Evolutionary conservation across 2,113 vertebrate genomes (phyloP), one percentile per base, ranked within the genome.

Genomic region (Ardeotis arabs): DNA sequence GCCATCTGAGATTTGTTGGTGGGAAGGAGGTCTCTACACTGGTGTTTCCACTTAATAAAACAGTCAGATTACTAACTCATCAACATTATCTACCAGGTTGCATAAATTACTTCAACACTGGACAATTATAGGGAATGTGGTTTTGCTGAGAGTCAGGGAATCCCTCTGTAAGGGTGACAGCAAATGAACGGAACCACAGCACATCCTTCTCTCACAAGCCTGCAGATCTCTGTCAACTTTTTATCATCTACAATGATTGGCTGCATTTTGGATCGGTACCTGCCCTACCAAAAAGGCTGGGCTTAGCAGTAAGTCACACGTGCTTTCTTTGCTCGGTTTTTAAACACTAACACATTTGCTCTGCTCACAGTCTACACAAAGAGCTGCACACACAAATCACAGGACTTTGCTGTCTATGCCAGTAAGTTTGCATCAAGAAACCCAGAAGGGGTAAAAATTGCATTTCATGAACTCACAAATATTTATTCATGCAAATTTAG

Each of bases 71-170:
- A 55, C 45, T 41, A 44, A 58, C 47, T 58, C n/a, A 16, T 31
- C 20, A 35, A 6, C 44, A 11, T 63, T 21, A 14, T 25, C 53
- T 47, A 37, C 52, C 59, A 37, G 29, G 29, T 39, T 59, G 49
- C 45, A 55, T 31, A 21, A 52, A 52, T 52, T 14, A 35, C 52
- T 73, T 77, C 25, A 60, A 55, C 35, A 35, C 22, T 7, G 53
- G 50, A 33, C 50, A 44, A 22, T 18, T 31, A 14, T 5, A 44
- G 22, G 0, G 2, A 55, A 14, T 2, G 25, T 41, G 63, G 0
- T 70, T 80, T 64, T 53, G 44, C 44, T 33, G 63, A 47, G 35
- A 58, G 35, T 5, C 60, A 53, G 1, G 3, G 18, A 50, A 39
- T 55, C 67, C 60, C 55, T 45, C 28, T 31, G 21, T 23, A 19